A percentile compares a stretch with the other conserved stretches of the same genome.
Conservation (phyloP, 2,113 vertebrate genomes). For the Zosterops pallidus region DNA sequence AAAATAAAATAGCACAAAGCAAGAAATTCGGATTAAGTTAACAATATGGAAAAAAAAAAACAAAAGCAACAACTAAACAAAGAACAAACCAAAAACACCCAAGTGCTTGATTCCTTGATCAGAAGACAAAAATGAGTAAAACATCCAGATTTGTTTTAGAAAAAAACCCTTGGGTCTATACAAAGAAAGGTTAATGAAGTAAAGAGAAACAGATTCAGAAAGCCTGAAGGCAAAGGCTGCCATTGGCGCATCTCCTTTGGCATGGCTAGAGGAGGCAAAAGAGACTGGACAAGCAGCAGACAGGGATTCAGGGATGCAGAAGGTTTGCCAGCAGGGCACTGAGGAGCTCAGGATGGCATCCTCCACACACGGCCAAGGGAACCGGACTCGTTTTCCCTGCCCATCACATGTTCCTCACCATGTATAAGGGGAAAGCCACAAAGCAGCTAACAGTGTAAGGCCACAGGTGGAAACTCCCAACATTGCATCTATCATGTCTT, state of each 20-base stretch:
- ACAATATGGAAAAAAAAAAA: not conserved
- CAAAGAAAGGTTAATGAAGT: not conserved
- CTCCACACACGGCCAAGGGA: not conserved
- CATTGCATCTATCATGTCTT: not conserved
- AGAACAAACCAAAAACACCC: not conserved
- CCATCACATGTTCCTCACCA: fast-evolving
- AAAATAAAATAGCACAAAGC: not conserved
- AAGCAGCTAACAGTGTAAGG: not conserved
- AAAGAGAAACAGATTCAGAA: not conserved
- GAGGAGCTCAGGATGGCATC: not conserved
- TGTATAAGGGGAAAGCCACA: not conserved
- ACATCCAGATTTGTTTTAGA: fast-evolving
- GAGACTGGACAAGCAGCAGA: not conserved
- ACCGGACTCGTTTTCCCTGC: fast-evolving
- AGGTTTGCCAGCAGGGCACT: not conserved
- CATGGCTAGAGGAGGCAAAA: not conserved
- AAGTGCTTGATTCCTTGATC: not conserved
- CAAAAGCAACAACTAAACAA: not conserved
- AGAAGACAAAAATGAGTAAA: not conserved
- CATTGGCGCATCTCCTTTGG: fast-evolving
- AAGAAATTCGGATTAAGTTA: not conserved
- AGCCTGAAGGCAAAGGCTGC: not conserved
- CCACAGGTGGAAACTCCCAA: not conserved
- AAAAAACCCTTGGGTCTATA: not conserved
- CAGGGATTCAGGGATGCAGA: not conserved